Evolutionary conservation across 2,113 vertebrate genomes (phyloP).

Genomic region (Cairina moschata): DNA sequence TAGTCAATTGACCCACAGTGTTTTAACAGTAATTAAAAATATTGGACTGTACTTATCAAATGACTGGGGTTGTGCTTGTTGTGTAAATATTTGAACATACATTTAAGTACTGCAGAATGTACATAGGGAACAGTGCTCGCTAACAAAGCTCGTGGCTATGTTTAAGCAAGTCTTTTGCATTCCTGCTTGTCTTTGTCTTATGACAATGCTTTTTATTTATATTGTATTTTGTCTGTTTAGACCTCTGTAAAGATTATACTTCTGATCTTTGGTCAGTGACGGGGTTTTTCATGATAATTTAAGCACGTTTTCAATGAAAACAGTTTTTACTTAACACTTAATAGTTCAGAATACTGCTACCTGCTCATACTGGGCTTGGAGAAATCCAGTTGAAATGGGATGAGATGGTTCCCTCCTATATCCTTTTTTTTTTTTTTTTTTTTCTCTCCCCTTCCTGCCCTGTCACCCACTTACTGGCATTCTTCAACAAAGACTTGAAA

Average conservation of each 20-base stretch:
- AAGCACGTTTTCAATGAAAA: background rate
- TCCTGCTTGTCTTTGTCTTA: background rate
- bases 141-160: background rate
- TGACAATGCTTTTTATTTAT: background rate
- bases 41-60: accelerated
- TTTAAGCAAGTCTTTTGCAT: background rate
- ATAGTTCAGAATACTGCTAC: background rate
- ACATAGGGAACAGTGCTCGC: background rate
- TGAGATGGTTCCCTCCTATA: background rate
- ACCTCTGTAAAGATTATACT: background rate
- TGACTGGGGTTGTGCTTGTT: background rate
- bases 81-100: background rate
- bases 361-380: background rate
- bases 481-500: constrained; percentile 11
- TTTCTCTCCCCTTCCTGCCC: background rate
- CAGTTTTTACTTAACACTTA: background rate
- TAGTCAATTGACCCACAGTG: background rate
- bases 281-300: background rate
- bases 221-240: background rate
- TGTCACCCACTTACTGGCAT: background rate
- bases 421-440: background rate
- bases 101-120: background rate
- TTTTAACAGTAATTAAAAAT: background rate
- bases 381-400: background rate
- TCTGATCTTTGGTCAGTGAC: background rate